phyloP scores from a whole-genome alignment of 2,113 vertebrate genomes.

The Triplophysa dalaica region DNA sequence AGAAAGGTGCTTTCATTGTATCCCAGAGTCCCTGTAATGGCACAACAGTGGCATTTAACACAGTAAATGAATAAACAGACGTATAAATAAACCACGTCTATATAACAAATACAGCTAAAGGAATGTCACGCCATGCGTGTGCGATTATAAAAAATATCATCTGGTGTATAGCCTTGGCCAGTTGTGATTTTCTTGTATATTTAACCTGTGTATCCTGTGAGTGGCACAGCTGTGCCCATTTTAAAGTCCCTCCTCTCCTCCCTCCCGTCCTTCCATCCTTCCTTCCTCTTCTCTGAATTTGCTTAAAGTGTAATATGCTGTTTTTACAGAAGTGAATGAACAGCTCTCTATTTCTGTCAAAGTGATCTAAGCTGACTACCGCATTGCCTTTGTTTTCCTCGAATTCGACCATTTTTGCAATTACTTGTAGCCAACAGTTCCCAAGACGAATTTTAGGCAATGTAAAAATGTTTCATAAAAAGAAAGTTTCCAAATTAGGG shows the following conservation, averaged over 20 bases:
- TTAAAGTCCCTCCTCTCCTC: constrained; percentile 46
- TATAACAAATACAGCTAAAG: background rate
- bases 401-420: no score
- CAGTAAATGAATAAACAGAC: background rate
- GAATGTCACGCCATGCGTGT: background rate
- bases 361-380: no score
- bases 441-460: no score
- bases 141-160: background rate
- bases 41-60: background rate
- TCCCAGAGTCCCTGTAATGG: constrained; percentile 80
- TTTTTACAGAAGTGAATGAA: background rate
- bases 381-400: no score
- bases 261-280: constrained; percentile 59
- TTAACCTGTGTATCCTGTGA: background rate
- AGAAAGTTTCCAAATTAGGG: no score
- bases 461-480: no score
- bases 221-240: constrained; percentile 9
- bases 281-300: constrained; percentile 50
- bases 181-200: constrained; percentile 11
- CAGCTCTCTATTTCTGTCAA: background rate
- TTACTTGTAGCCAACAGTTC: no score
- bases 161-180: background rate
- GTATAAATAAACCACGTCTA: no score
- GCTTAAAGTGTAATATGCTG: background rate
- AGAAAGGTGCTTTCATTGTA: constrained; percentile 91